These are phyloP conservation scores for Fratercula arctica DNA, from an alignment of 2,797 vertebrate species.

Conservation along the genomic window DNA sequence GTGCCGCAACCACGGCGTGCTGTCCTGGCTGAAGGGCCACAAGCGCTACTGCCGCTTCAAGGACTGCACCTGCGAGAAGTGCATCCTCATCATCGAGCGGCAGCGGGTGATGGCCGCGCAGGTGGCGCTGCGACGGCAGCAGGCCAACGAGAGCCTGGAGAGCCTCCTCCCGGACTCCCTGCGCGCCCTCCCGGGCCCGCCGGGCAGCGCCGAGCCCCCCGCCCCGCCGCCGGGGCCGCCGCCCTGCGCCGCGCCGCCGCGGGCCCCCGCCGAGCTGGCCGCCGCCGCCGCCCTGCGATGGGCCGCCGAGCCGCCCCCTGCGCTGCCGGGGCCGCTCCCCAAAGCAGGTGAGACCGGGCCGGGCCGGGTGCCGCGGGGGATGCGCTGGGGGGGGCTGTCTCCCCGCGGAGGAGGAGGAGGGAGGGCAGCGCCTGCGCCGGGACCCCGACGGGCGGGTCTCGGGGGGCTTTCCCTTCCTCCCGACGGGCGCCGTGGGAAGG, in stretches of 20 bases:
- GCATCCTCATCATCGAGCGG: constrained; percentile 96
- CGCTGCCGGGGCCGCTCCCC: constrained; percentile 61
- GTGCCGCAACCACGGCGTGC: constrained; percentile 94
- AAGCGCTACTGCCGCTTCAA: constrained; percentile 98
- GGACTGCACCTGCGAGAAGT: constrained; percentile 97
- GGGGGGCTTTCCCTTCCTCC: not conserved
- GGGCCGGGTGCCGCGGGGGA: not conserved
- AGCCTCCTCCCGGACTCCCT: constrained; percentile 93
- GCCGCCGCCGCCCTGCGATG: constrained; percentile 64
- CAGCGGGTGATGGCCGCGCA: constrained; percentile 98
- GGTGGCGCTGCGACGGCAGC: constrained; percentile 92
- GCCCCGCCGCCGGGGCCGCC: constrained; percentile 49
- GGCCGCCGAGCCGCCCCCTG: constrained; percentile 64
- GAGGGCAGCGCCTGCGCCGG: not conserved
- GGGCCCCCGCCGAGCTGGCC: constrained; percentile 73
- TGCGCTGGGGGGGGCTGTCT: not conserved
- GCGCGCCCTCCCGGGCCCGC: constrained; percentile 81
- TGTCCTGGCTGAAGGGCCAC: constrained; percentile 96
- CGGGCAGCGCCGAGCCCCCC: constrained; percentile 63
- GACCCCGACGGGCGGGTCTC: not conserved
- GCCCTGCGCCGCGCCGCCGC: constrained; percentile 56
- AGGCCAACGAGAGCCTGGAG: constrained; percentile 95
- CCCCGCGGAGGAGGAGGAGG: no score
- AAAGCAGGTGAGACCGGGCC: constrained; percentile 69
- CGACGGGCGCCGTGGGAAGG: not conserved